Evolutionary conservation across 2,797 vertebrate species (phyloP).

Genomic region (Rachycentron canadum): DNA sequence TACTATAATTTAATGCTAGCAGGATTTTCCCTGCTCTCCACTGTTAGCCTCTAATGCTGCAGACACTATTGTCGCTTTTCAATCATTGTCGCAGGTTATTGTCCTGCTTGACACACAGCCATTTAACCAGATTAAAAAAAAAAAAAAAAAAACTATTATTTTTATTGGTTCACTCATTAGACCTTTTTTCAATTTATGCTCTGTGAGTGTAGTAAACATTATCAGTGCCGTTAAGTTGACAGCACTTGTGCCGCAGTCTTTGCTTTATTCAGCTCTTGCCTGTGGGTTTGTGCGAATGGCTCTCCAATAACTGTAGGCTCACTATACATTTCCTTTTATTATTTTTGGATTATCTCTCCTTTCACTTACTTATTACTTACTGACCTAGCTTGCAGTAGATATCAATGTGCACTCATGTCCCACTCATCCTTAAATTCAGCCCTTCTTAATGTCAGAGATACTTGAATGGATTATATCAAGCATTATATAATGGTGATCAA

Average conservation of each 20-base stretch:
- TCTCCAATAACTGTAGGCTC: not conserved
- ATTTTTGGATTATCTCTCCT: not conserved
- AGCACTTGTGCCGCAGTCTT: not conserved
- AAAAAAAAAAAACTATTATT: not conserved
- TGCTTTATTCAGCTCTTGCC: not conserved
- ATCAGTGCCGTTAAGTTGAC: not conserved
- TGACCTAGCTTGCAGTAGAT: not conserved
- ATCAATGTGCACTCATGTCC: not conserved
- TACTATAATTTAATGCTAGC: slow-evolving; percentile 16
- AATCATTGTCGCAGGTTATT: slow-evolving; percentile 28
- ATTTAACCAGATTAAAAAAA: slow-evolving; percentile 24
- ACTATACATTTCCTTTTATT: not conserved
- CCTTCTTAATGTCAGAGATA: not conserved
- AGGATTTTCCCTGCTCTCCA: slow-evolving; percentile 49
- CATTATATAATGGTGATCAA: not conserved
- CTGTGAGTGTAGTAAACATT: not conserved
- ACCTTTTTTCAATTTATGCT: slow-evolving; percentile 1
- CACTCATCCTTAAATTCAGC: not conserved
- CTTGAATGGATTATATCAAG: not conserved
- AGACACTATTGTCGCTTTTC: slow-evolving; percentile 30
- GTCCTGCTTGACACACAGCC: not conserved
- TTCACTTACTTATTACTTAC: not conserved
- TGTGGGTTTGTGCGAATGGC: not conserved
- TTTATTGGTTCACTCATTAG: slow-evolving; percentile 20
- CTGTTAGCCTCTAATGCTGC: slow-evolving; percentile 46